Percentiles rank a stretch among this genome's conserved stretches.
These are phyloP conservation scores for Hyppa rectilinea DNA, from an alignment of 2,888 invertebrate genomes.

Conservation along the genomic window DNA sequence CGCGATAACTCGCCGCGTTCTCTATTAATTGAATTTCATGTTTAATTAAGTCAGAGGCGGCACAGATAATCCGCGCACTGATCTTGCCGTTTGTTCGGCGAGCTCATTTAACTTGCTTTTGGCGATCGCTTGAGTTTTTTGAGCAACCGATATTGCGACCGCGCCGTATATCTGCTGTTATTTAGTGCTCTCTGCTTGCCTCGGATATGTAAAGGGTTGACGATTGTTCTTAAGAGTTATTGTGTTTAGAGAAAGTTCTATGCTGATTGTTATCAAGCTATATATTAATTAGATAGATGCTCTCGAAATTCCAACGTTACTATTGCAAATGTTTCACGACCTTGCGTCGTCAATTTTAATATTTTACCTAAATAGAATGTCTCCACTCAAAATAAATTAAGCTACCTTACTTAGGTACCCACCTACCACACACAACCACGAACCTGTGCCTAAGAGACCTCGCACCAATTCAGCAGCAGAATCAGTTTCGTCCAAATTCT, in stretches of 20 bases:
- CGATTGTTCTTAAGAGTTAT: conserved; percentile 49
- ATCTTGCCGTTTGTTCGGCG: conserved; percentile 79
- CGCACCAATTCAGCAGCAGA: background rate
- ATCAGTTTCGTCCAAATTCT: conserved; percentile 1
- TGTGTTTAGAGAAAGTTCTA: conserved; percentile 17
- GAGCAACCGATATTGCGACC: conserved; percentile 64
- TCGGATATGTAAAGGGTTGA: conserved; percentile 52
- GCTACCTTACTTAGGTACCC: background rate
- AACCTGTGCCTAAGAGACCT: background rate
- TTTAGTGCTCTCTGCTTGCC: conserved; percentile 43
- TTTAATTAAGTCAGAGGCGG: conserved; percentile 88
- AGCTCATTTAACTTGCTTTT: conserved; percentile 80
- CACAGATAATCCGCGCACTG: conserved; percentile 84
- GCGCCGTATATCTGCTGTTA: conserved; percentile 35
- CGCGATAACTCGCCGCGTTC: conserved; percentile 88
- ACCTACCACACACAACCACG: background rate
- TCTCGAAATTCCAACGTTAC: background rate
- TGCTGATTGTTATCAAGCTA: conserved; percentile 38
- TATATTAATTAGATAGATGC: conserved; percentile 25
- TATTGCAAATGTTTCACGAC: background rate
- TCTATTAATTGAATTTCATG: conserved; percentile 91
- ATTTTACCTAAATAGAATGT: background rate
- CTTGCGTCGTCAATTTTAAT: background rate
- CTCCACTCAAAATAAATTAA: background rate
- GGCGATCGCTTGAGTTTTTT: conserved; percentile 76